Conservation (phyloP, 2,113 vertebrate species). For the Barnardius zonarius region DNA sequence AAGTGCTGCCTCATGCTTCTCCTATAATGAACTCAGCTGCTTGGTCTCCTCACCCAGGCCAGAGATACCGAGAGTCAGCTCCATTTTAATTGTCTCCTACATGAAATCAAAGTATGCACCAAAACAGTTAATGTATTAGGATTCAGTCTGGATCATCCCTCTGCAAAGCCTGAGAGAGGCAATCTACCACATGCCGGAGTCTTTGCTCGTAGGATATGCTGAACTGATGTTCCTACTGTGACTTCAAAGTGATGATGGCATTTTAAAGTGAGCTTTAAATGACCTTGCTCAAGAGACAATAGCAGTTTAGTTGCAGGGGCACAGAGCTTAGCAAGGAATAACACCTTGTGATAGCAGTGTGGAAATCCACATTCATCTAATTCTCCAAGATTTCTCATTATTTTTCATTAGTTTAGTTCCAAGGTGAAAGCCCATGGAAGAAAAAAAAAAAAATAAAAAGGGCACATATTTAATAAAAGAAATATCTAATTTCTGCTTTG, state of each 20-base stretch:
- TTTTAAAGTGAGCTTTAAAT: constrained; percentile 42
- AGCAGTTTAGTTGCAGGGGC: not conserved
- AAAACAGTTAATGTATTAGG: constrained; percentile 33
- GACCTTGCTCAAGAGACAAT: constrained; percentile 40
- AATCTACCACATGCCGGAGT: constrained; percentile 59
- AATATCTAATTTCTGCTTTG: not conserved
- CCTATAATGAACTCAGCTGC: accelerated
- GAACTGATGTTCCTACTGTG: constrained; percentile 47
- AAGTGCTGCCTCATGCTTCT: accelerated
- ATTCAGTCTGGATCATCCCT: constrained; percentile 32
- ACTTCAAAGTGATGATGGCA: constrained; percentile 22
- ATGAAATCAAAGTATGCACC: not conserved
- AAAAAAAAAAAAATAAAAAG: not conserved
- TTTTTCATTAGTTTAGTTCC: constrained; percentile 7
- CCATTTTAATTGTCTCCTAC: not conserved
- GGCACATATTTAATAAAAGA: not conserved
- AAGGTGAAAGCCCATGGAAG: not conserved
- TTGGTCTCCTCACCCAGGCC: not conserved
- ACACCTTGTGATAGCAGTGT: not conserved
- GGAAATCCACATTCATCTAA: not conserved
- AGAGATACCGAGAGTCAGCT: not conserved
- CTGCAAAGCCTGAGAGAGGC: constrained; percentile 36
- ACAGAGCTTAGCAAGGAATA: not conserved
- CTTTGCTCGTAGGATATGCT: constrained; percentile 46
- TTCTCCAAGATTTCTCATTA: constrained; percentile 13